These are phyloP conservation scores for Syngnathus typhle DNA, from an alignment of 2,113 vertebrate species.

Conservation along the genomic window DNA sequence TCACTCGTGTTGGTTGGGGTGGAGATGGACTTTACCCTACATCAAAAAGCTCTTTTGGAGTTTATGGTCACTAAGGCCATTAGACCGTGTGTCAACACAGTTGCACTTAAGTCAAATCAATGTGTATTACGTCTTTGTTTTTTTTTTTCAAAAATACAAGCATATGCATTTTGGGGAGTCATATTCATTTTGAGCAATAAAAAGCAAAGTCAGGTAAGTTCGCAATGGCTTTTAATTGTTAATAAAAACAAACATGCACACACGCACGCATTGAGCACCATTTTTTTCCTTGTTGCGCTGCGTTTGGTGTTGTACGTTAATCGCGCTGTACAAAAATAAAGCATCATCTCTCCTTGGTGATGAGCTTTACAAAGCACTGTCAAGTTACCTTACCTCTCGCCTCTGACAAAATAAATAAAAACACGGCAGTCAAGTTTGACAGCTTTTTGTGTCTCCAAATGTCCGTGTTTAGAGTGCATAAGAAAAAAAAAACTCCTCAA, in stretches of 20 bases:
- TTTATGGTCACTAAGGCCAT: background rate
- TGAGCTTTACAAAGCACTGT: background rate
- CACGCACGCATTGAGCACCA: background rate
- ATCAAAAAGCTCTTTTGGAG: background rate
- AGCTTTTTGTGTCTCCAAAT: constrained; percentile 1
- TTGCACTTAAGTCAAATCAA: background rate
- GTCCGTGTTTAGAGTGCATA: constrained; percentile 25
- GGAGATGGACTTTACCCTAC: background rate
- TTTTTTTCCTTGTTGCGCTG: constrained; percentile 23
- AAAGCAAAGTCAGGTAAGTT: background rate
- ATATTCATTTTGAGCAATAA: background rate
- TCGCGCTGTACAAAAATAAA: constrained; percentile 60
- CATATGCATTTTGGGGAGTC: no score
- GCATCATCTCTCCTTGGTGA: background rate
- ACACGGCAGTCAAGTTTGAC: constrained; percentile 1
- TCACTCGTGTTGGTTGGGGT: background rate
- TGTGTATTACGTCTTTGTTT: no score
- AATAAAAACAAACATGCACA: background rate
- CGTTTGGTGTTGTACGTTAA: constrained; percentile 28
- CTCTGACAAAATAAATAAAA: constrained; percentile 47
- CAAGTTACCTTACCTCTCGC: background rate
- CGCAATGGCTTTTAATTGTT: background rate
- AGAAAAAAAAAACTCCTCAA: background rate
- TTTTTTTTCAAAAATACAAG: no score
- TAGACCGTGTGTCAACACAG: constrained; percentile 2